phyloP scores from a whole-genome alignment of 2,888 invertebrate species.

The Mystacides longicornis region DNA sequence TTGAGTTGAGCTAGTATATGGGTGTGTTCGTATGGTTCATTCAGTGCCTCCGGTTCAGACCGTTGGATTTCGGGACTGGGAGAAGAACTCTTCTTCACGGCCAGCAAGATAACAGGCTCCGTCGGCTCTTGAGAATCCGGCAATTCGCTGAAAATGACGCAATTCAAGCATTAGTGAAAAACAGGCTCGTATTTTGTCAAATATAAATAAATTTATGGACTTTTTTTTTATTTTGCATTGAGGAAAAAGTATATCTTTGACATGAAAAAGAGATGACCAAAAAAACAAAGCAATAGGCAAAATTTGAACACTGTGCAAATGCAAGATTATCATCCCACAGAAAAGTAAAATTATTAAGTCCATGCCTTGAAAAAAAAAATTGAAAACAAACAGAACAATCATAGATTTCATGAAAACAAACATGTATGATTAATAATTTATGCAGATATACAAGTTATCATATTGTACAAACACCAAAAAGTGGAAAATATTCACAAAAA shows the following conservation, averaged over 20 bases:
- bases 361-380: neutral
- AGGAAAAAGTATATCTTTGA: no score
- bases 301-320: neutral
- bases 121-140: constrained; percentile 54
- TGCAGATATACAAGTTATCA: neutral
- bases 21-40: constrained; percentile 31
- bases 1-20: constrained; percentile 43
- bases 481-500: neutral
- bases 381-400: neutral
- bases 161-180: neutral
- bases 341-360: no score
- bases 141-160: constrained; percentile 45
- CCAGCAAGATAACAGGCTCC: constrained; percentile 52
- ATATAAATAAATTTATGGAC: no score
- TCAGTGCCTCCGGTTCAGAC: neutral
- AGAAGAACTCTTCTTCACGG: constrained; percentile 49
- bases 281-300: no score
- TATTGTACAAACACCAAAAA: neutral
- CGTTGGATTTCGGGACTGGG: constrained; percentile 29
- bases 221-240: no score
- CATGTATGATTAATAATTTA: neutral
- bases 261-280: no score
- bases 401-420: neutral
- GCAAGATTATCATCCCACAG: neutral
- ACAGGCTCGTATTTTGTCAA: neutral